phyloP scores from a whole-genome alignment of 1,140 invertebrate species.

The Bicyclus anynana region DNA sequence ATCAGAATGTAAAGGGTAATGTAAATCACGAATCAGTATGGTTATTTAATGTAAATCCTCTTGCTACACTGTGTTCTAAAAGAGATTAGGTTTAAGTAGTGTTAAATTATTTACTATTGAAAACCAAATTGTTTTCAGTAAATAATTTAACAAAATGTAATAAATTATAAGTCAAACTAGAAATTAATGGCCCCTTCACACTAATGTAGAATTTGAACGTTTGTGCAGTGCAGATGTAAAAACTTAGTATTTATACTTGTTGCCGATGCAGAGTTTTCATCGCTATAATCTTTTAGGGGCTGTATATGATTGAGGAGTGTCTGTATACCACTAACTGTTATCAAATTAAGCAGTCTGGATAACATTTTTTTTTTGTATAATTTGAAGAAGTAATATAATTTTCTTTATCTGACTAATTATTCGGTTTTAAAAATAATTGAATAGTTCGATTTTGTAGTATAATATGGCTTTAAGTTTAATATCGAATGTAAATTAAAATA shows the following conservation, averaged over 20 bases:
- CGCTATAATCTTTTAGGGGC: too few relatives aligned
- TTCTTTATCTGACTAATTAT: not conserved
- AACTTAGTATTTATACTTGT: too few relatives aligned
- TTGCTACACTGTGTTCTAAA: constrained; percentile 10
- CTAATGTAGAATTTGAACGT: too few relatives aligned
- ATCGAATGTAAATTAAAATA: not conserved
- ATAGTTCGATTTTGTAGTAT: too few relatives aligned
- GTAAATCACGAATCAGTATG: too few relatives aligned
- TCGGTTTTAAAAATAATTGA: not conserved
- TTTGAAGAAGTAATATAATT: constrained; percentile 1
- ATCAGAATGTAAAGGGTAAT: too few relatives aligned
- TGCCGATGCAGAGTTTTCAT: too few relatives aligned
- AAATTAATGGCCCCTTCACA: too few relatives aligned
- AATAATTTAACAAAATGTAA: constrained; percentile 19
- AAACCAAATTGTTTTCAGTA: constrained; percentile 6
- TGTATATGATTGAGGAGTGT: not conserved
- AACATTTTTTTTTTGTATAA: constrained; percentile 5
- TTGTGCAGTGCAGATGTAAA: too few relatives aligned
- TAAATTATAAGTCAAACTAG: constrained; percentile 11
- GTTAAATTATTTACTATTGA: constrained; percentile 24
- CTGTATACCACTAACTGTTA: not conserved
- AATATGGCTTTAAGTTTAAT: too few relatives aligned
- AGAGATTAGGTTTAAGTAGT: constrained; percentile 29
- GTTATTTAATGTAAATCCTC: not conserved
- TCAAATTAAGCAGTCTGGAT: constrained; percentile 1